Evolutionary conservation across 2,888 invertebrate genomes (phyloP), one percentile per base, ranked within the genome.

Genomic region (Pterobdella sp.): DNA sequence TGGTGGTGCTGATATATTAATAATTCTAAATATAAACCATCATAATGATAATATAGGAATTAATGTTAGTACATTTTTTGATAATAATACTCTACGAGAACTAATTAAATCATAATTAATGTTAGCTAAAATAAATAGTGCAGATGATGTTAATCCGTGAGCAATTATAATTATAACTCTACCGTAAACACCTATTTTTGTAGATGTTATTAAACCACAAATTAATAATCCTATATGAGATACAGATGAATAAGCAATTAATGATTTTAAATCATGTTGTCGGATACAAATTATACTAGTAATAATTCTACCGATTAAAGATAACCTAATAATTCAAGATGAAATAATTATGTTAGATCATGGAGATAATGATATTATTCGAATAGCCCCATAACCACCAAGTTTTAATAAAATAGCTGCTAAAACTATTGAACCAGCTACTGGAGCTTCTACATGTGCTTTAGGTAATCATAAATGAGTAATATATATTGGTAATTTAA

Each of bases 181-280:
- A 0, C 77, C 77, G 31, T 68, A 22, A 63, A 76, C 74, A 0
- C 80, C 79, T 56, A 76, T 73, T 1, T 32, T 35, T 22, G 71
- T 67, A 0, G 69, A 68, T 0, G 73, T 73, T 49, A 79, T 72
- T 42, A 79, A 14, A 0, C 80, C 79, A 10, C 76, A 76, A 31
- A 89, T 84, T 32, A 88, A 87, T 79, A 90, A 79, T 10, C 88
- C 86, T 84, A 90, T 90, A 86, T 90, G 90, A 78, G 87, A 87
- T 0, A 90, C 88, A 52, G 90, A 90, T 77, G 89, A 89, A 86
- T 89, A 89, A 82, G 90, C 90, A 87, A 90, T 88, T 85, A 90
- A 87, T 77, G 88, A 85, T 79, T 90, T 90, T 83, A 90, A 85
- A 87, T 90, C 90, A 72, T 86, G 84, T 81, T 89, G 88, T 77